Evolutionary conservation across 2,888 invertebrate species (phyloP), one percentile per base, ranked within the genome.

Genomic region (Eristalis arbustorum): DNA sequence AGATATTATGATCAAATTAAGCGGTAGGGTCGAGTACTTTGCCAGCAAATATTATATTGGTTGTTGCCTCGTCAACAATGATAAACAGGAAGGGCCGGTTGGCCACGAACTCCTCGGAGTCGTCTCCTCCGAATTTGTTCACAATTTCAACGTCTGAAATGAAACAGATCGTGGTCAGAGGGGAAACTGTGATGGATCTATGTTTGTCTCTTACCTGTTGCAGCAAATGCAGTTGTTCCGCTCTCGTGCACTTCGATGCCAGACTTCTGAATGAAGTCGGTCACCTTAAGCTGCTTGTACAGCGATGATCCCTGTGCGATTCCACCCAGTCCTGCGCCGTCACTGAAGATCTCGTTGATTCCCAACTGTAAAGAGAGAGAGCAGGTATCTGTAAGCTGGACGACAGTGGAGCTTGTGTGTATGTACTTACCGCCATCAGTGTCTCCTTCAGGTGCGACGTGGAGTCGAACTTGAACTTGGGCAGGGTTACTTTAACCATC

Each of bases 21-120:
- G 79, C 77, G 1, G 93, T 90, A 0, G 97, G 97, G 91, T 96
- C 94, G 25, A 94, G 93, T 1, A 97, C 94, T 91, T 96, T 95
- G 40, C 97, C 97, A 37, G 96, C 95, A 92, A 96, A 96, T 28
- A 97, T 92, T 67, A 96, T 94, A 49, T 96, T 96, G n/a, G 95
- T 95, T 0, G 95, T 95, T 0, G 93, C 93, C 89, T 96, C 96
- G 89, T 97, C 97, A 90, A 96, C 96, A 84, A 97, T 96, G 91
- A 96, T 96, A 93, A 97, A 96, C 72, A 97, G 90, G 93, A 97
- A 97, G 0, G 97, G 97, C 87, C 95, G 96, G 90, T 95, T 95
- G 1, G 95, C 96, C 61, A 95, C 93, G 90, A 97, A 96, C 75
- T 94, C 94, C 77, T 93, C 92, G 4, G 93, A 92, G 37, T 94